phyloP scores from a whole-genome alignment of 2,888 invertebrate genomes.

The Camponotus fellah region DNA sequence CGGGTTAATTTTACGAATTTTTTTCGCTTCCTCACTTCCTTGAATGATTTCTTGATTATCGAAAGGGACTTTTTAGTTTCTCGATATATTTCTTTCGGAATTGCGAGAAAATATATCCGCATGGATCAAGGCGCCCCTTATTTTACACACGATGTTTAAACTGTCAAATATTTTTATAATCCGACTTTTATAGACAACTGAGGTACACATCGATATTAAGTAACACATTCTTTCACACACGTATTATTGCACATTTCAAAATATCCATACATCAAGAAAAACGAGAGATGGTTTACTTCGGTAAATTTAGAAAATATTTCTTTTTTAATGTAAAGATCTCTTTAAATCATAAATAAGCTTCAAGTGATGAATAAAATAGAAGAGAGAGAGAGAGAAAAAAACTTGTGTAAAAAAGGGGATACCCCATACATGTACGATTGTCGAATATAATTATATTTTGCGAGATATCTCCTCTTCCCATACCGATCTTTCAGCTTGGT shows the following conservation, averaged over 20 bases:
- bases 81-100: constrained; percentile 56
- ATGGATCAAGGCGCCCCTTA: constrained; percentile 5
- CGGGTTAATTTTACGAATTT: constrained; percentile 67
- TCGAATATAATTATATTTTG: constrained; percentile 12
- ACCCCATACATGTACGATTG: not conserved
- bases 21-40: constrained; percentile 48
- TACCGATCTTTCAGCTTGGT: not conserved
- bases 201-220: not conserved
- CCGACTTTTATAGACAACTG: not conserved
- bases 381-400: too few relatives aligned
- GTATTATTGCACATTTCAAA: constrained; percentile 14
- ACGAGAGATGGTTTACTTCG: not conserved
- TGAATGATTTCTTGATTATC: constrained; percentile 49
- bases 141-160: not conserved
- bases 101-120: constrained; percentile 25
- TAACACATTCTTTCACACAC: not conserved
- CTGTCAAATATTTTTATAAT: not conserved
- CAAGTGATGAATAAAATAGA: not conserved
- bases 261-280: not conserved
- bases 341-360: not conserved
- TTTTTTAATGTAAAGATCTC: constrained; percentile 3
- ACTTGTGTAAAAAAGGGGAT: constrained; percentile 22
- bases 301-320: not conserved
- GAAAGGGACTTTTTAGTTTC: constrained; percentile 28
- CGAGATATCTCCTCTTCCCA: constrained; percentile 12